phyloP scores from a whole-genome alignment of 2,888 invertebrate species.

The Tethea ocularis region DNA sequence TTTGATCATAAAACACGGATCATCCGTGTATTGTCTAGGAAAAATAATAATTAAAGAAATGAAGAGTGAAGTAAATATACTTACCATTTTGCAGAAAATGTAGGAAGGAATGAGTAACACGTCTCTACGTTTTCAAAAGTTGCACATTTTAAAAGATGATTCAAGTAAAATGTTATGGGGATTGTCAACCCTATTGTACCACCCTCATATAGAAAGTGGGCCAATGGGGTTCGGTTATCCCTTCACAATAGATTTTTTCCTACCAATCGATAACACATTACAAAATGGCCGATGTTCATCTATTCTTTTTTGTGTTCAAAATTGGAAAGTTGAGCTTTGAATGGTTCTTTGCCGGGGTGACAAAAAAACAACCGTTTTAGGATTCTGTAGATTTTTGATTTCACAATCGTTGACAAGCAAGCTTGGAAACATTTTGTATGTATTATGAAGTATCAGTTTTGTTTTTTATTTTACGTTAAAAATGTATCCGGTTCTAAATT shows the following conservation, averaged over 20 bases:
- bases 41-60: too few species aligned
- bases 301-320: conserved; percentile 36
- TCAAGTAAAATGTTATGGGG: conserved; percentile 63
- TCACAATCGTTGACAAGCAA: too few species aligned
- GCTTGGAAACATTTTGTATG: too few species aligned
- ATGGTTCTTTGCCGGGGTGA: not conserved
- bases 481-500: too few species aligned
- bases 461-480: too few species aligned
- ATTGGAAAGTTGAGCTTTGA: conserved; percentile 24
- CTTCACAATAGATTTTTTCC: conserved; percentile 75
- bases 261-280: conserved; percentile 76
- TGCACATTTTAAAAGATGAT: conserved; percentile 65
- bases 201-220: conserved; percentile 78
- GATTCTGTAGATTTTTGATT: not conserved
- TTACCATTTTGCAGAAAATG: conserved; percentile 9
- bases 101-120: conserved; percentile 29
- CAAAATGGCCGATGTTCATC: conserved; percentile 71
- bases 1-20: too few species aligned
- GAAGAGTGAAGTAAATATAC: too few species aligned
- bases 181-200: conserved; percentile 70
- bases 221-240: conserved; percentile 73
- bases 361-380: not conserved
- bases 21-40: too few species aligned
- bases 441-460: too few species aligned
- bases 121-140: conserved; percentile 53